phyloP scores from a whole-genome alignment of 1,140 invertebrate genomes.

The Tetramorium simillimum region DNA sequence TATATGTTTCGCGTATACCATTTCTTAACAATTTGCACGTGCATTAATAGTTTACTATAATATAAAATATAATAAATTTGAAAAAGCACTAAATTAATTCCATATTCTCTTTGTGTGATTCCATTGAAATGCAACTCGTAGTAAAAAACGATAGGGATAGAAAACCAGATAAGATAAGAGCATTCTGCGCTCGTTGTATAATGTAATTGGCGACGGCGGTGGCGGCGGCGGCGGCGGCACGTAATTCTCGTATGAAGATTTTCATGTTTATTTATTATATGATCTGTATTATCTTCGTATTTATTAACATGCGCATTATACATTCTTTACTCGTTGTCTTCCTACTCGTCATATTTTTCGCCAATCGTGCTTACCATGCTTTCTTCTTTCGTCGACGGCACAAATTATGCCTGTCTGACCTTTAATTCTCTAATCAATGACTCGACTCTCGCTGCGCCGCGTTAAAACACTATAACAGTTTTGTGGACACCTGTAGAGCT shows the following conservation, averaged over 20 bases:
- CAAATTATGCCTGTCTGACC: slow-evolving; percentile 46
- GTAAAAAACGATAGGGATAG: background rate
- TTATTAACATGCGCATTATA: background rate
- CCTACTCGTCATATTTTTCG: background rate
- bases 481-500: slow-evolving; percentile 62
- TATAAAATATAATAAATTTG: background rate
- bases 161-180: background rate
- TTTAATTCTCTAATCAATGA: slow-evolving; percentile 61
- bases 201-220: background rate
- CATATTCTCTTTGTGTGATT: background rate
- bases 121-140: slow-evolving; percentile 1
- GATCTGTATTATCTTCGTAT: background rate
- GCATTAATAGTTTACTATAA: background rate
- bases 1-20: background rate
- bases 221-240: background rate
- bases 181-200: background rate
- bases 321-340: background rate
- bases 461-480: slow-evolving; percentile 49
- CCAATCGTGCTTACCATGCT: background rate
- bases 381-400: background rate
- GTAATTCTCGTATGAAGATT: slow-evolving; percentile 6
- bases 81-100: slow-evolving; percentile 8
- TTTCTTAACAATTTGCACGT: background rate
- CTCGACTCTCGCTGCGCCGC: background rate
- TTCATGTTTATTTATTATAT: slow-evolving; percentile 43